Evolutionary conservation across 2,797 vertebrate genomes (phyloP).

Genomic region (Smutsia gigantea): DNA sequence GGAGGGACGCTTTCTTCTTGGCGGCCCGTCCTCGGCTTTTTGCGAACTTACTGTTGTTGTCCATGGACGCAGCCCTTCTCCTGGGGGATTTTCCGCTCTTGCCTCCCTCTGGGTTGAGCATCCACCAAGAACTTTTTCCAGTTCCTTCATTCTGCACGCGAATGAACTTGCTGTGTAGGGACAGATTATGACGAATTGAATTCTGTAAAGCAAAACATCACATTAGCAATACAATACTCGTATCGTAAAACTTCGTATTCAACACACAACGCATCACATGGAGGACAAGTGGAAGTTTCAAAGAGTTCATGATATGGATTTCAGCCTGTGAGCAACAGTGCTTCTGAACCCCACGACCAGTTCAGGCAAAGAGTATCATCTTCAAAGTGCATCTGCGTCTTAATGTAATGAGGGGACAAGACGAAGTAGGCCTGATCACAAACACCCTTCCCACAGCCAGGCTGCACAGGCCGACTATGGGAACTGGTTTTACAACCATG

Average conservation of each 20-base stretch:
- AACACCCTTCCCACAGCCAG: neutral
- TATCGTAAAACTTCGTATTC: neutral
- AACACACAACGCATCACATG: accelerated
- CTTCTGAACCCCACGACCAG: neutral
- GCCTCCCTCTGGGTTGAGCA: slow-evolving; percentile 98
- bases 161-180: slow-evolving; percentile 98
- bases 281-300: neutral
- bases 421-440: neutral
- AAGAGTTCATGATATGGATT: neutral
- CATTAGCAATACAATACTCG: slow-evolving; percentile 63
- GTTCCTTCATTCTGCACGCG: slow-evolving; percentile 99
- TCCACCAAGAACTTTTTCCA: slow-evolving; percentile 99
- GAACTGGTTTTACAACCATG: neutral
- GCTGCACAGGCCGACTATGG: neutral
- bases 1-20: slow-evolving; percentile 97
- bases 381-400: neutral
- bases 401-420: neutral
- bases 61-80: slow-evolving; percentile 97
- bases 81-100: slow-evolving; percentile 98
- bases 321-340: neutral
- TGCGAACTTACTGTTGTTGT: slow-evolving; percentile 99
- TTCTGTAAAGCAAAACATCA: slow-evolving; percentile 90
- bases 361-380: neutral
- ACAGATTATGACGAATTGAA: slow-evolving; percentile 98
- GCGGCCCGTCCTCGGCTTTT: slow-evolving; percentile 98